A percentile compares a stretch with the other conserved stretches of the same genome.
Evolutionary conservation across 2,113 vertebrate species (phyloP).

Genomic region (Plecotus auritus): DNA sequence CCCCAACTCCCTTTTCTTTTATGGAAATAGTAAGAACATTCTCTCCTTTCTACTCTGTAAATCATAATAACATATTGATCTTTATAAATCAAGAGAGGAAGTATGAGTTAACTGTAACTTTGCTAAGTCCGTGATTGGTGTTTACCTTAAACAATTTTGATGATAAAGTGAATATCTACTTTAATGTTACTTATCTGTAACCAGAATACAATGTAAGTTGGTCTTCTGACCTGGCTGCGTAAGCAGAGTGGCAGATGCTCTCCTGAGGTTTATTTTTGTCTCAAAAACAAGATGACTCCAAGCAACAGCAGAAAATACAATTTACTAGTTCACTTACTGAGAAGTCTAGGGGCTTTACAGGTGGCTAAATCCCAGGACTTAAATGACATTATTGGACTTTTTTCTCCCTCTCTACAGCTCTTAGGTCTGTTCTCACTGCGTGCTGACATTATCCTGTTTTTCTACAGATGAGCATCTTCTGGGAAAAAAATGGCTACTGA

Average conservation of each 20-base stretch:
- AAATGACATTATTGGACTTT: background rate
- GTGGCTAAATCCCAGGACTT: background rate
- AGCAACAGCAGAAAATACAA: background rate
- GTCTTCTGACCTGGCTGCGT: conserved; percentile 15
- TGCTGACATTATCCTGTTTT: background rate
- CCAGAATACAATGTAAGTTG: background rate
- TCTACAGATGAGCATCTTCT: background rate
- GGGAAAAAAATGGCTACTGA: background rate
- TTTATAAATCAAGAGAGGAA: background rate
- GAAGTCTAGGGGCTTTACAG: background rate
- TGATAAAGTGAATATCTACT: background rate
- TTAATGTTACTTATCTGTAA: background rate
- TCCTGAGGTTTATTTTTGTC: conserved; percentile 5
- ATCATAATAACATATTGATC: background rate
- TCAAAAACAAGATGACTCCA: background rate
- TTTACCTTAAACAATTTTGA: background rate
- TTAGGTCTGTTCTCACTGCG: background rate
- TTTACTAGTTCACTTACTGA: background rate
- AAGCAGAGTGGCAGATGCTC: background rate
- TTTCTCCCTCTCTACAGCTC: background rate
- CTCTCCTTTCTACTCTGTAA: background rate
- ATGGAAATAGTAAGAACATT: background rate
- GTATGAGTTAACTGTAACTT: background rate
- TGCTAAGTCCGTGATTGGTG: background rate
- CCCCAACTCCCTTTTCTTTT: background rate